These are phyloP conservation scores for Batillaria attramentaria DNA, from an alignment of 1,140 invertebrate species.

Conservation along the genomic window DNA sequence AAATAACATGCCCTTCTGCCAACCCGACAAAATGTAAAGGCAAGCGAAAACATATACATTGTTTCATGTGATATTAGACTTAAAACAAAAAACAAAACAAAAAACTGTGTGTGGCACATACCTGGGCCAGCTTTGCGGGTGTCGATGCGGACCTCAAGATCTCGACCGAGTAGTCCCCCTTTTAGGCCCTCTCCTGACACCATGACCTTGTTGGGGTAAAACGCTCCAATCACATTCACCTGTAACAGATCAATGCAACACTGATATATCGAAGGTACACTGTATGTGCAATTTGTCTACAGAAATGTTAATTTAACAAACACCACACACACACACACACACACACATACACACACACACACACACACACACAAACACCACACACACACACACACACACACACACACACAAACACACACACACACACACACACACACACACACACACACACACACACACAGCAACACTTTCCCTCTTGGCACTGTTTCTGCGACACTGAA, in stretches of 20 bases:
- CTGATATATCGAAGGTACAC: background rate
- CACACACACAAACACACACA: background rate
- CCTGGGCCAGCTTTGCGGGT: conserved; percentile 92
- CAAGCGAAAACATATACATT: no score
- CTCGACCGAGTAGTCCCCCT: conserved; percentile 81
- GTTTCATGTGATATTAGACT: no score
- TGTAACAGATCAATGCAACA: background rate
- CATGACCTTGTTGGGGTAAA: conserved; percentile 84
- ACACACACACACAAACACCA: background rate
- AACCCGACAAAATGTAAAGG: no score
- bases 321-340: background rate
- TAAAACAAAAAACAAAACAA: no score
- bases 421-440: background rate
- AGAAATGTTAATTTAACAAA: background rate
- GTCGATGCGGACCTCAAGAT: conserved; percentile 97
- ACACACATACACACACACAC: background rate
- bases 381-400: background rate
- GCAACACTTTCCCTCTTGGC: background rate
- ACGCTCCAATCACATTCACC: conserved; percentile 85
- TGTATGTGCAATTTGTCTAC: background rate
- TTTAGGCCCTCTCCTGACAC: conserved; percentile 81
- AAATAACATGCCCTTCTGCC: no score
- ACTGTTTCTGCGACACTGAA: background rate
- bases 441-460: background rate
- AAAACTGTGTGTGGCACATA: conserved; percentile 24